phyloP scores from a whole-genome alignment of 53 echinoderm and acorn worm species.

The Echinarachnius parma region DNA sequence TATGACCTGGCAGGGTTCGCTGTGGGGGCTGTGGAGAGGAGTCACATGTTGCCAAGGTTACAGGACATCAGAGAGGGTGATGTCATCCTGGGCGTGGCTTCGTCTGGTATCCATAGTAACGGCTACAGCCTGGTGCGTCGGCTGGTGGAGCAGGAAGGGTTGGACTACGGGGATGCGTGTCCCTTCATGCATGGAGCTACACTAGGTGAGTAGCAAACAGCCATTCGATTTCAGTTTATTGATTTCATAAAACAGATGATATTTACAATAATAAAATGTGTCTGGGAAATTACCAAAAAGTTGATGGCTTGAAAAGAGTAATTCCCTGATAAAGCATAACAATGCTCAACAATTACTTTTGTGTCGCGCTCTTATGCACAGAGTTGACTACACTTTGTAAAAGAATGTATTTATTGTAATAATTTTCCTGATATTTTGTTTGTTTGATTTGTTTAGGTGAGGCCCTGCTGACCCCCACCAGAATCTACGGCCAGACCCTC shows the following conservation, averaged over 20 bases:
- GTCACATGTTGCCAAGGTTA: constrained; percentile 61
- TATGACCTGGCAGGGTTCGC: constrained; percentile 95
- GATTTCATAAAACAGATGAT: no score
- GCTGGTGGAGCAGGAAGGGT: constrained; percentile 71
- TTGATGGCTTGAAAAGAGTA: no score
- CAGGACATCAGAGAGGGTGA: constrained; percentile 69
- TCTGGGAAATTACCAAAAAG: no score
- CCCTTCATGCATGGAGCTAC: constrained; percentile 63
- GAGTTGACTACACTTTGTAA: no score
- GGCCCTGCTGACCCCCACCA: constrained; percentile 85
- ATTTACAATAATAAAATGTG: no score
- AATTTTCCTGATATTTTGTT: background rate
- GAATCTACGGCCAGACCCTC: constrained; percentile 87
- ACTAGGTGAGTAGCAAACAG: constrained; percentile 65
- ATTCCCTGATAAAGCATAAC: no score
- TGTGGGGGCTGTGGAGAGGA: constrained; percentile 87
- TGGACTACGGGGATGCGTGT: constrained; percentile 60
- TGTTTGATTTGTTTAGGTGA: constrained; percentile 58
- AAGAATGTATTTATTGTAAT: background rate
- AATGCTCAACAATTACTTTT: background rate
- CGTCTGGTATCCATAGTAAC: constrained; percentile 98
- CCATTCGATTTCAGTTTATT: no score
- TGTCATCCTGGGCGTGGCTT: constrained; percentile 86
- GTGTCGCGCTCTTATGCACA: no score
- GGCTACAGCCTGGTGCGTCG: constrained; percentile 88